Base-by-base conservation (phyloP, 2,113 vertebrate genomes). In the Pluvianellus socialis region DNA sequence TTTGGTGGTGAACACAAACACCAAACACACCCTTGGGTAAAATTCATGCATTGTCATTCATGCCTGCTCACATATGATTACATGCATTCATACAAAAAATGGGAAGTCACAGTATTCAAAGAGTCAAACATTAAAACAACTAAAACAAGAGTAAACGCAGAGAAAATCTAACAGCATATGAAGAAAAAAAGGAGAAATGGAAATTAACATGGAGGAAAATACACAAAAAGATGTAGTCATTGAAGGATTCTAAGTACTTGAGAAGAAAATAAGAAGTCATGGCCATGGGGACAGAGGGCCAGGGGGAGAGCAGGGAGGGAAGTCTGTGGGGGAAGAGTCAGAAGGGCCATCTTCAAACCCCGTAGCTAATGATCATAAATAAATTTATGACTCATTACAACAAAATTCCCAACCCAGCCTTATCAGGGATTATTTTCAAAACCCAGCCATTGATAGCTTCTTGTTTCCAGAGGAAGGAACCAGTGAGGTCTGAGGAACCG, bases 231-330 rank as follows among this genome's bases (percentile, higher is more conserved):
- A 17, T 8, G 26, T 1, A 13, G 28, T 30, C 55, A 24, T 9
- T n/a, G 27, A 49, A 20, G 13, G 3, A 50, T 13, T 86, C 61
- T 10, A 49, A 24, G 45, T 26, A 38, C 28, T 62, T 56, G 13
- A 77, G 17, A 85, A 35, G 5, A 59, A 63, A 58, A 58, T 33
- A 33, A 59, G 40, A 33, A 55, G 35, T 30, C 6, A 11, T 3
- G 10, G 30, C 8, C 26, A 3, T 0, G 26, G 7, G 14, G 6
- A 9, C 11, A 2, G 8, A 9, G 2, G 14, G 10, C 38, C 38
- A 38, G 13, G 6, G 3, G 10, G 14, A 2, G 14, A 14, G 4
- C 10, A 8, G 11, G 7, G 38, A 38, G 38, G 2, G 10, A 28
- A 23, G 7, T 18, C 35, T 49, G 19, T 13, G 12, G 27, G 6